These are phyloP conservation scores for Nebria salina DNA, from an alignment of 2,888 invertebrate species.

Conservation along the genomic window DNA sequence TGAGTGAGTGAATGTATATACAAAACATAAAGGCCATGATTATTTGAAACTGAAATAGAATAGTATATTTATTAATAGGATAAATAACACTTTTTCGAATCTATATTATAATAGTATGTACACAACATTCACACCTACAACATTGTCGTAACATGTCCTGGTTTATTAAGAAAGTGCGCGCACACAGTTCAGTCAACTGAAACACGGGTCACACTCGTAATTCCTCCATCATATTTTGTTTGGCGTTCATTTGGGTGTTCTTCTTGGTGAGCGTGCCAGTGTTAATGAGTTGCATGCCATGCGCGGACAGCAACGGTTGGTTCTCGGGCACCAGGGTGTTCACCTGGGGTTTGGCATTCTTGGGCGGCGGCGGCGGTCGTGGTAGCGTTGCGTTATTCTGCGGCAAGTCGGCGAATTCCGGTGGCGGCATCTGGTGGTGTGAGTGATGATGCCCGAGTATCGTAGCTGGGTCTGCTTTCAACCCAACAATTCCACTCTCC, in stretches of 20 bases:
- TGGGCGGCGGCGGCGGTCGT: slow-evolving; percentile 80
- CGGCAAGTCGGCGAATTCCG: slow-evolving; percentile 85
- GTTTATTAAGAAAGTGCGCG: slow-evolving; percentile 18
- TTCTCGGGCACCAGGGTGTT: slow-evolving; percentile 72
- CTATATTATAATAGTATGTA: slow-evolving; percentile 47
- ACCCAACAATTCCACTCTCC: slow-evolving; percentile 69
- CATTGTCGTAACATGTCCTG: slow-evolving; percentile 47
- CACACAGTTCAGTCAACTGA: slow-evolving; percentile 27
- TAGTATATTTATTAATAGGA: slow-evolving; percentile 48
- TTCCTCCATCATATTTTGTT: slow-evolving; percentile 78
- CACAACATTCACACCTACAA: slow-evolving; percentile 46
- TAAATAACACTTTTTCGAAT: slow-evolving; percentile 47
- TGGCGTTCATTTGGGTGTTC: slow-evolving; percentile 73
- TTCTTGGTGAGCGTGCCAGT: slow-evolving; percentile 82
- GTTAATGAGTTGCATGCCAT: slow-evolving; percentile 81
- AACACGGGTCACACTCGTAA: slow-evolving; percentile 78
- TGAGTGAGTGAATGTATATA: slow-evolving; percentile 3
- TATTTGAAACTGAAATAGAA: slow-evolving; percentile 47
- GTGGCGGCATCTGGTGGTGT: slow-evolving; percentile 81
- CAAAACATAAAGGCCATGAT: slow-evolving; percentile 5
- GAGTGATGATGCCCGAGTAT: slow-evolving; percentile 81
- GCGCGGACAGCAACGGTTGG: slow-evolving; percentile 76
- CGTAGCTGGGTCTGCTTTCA: slow-evolving; percentile 77
- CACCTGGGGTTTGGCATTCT: slow-evolving; percentile 71
- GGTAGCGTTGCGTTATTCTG: slow-evolving; percentile 76